Evolutionary conservation across 2,888 invertebrate genomes (phyloP), one percentile per base, ranked within the genome.

Genomic region (Cephalotes varians): DNA sequence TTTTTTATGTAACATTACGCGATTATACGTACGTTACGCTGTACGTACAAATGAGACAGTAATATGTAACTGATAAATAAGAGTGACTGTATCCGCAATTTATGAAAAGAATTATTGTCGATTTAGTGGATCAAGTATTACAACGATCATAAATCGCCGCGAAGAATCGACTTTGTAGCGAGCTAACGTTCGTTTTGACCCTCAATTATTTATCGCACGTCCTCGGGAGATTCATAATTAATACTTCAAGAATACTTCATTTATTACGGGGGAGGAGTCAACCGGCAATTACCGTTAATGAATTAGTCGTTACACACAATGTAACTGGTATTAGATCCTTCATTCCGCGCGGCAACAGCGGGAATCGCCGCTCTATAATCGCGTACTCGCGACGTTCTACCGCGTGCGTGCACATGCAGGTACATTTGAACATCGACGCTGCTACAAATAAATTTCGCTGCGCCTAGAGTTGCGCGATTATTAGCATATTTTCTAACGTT

Each of bases 401-500:
- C 44, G 44, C 31, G 18, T 58, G 15, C 51, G 47, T 15, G 15
- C n/a, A 28, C 9, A 1, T 18, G 44, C 5, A n/a, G 15, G 31
- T 60, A 65, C 31, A 10, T n/a, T n/a, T n/a, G n/a, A n/a, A 18
- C 15, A 49, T 25, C 6, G 34, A 44, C n/a, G 21, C 67, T n/a
- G 40, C 40, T 58, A 18, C 58, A 15, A 44, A 25, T 56, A 12
- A 60, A 73, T 72, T 73, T 34, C 37, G 73, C 54, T n/a, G 18
- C 6, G 51, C 28, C 34, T 31, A 44, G 40, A 37, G 54, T 51
- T 65, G 58, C 47, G 60, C 56, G 51, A 82, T 81, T 85, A 83
- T 85, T 81, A 82, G 64, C 69, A 76, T 76, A 74, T 81, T 40
- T 74, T 37, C 60, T 54, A 51, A 65, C 74, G 76, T n/a, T 65